Evolutionary conservation across 2,113 vertebrate genomes (phyloP), one percentile per base, ranked within the genome.

Genomic region (Lophius piscatorius): DNA sequence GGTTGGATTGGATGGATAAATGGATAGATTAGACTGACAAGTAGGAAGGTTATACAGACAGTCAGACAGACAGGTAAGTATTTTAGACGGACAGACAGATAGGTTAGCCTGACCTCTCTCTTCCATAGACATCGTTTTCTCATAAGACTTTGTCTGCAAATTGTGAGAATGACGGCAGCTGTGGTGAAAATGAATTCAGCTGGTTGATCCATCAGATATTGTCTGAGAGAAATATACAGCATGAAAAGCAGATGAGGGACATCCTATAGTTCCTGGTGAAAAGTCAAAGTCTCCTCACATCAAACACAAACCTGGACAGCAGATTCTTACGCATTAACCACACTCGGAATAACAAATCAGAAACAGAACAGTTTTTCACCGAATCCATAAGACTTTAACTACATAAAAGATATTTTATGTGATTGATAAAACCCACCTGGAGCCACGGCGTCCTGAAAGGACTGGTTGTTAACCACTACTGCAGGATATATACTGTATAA

Each of bases 171-270:
- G 26, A 5, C 5, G 5, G 26, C 2, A 28, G 26, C 26, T 28
- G 8, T 28, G 26, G 8, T n/a, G n/a, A n/a, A n/a, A n/a, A n/a
- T n/a, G n/a, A 28, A 28, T 31, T 29, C 6, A 18, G 40, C 48
- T 13, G 31, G 17, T 55, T 46, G 47, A 63, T 66, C 48, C 51
- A 67, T 31, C 39, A 56, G 62, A 63, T 70, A 57, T 12, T 17
- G 36, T 50, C n/a, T 55, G 18, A 39, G 24, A 8, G 23, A 65
- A 45, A 67, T 41, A 55, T 34, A 55, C 33, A 45, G 51, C 36
- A 69, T 75, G 14, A 66, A 81, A 66, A 64, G 46, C 21, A 59
- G 16, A 78, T 38, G 34, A 69, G 52, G 29, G 20, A 42, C 29
- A 39, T 5, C 12, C n/a, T 28, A 16, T 16, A 35, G 14, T 40